A percentile compares a stretch with the other conserved stretches of the same genome.
Conservation (phyloP, 64 coral and sea anemone species). For the Porites australiensis region DNA sequence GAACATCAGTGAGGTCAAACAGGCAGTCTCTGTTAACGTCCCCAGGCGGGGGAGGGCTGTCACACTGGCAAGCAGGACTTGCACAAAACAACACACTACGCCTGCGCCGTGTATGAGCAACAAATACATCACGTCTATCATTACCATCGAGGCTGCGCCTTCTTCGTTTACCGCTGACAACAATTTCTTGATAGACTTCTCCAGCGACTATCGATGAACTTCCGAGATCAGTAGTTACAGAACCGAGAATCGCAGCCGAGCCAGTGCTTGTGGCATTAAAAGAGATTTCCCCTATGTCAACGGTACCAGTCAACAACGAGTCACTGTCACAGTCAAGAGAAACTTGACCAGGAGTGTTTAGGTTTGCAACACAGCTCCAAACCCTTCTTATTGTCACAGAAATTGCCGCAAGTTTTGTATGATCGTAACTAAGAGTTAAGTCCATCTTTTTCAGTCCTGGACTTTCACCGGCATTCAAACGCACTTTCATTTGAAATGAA, state of each 20-base stretch:
- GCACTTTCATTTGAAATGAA: conserved; percentile 1
- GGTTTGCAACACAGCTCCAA: conserved; percentile 48
- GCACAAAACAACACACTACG: conserved; percentile 29
- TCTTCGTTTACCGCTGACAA: conserved; percentile 29
- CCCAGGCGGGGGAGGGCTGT: not conserved
- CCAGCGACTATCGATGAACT: conserved; percentile 33
- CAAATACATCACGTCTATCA: not conserved
- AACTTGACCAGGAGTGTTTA: conserved; percentile 42
- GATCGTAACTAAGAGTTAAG: conserved; percentile 53
- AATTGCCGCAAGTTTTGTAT: conserved; percentile 36
- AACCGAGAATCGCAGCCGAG: conserved; percentile 32
- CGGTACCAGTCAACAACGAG: conserved; percentile 32
- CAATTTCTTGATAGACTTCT: conserved; percentile 31
- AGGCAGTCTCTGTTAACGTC: conserved; percentile 68
- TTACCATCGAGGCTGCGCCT: not conserved
- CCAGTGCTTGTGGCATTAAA: conserved; percentile 54
- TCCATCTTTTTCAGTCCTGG: conserved; percentile 38
- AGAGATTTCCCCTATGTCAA: conserved; percentile 42
- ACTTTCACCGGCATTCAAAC: conserved; percentile 48
- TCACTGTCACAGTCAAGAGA: conserved; percentile 52
- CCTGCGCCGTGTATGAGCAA: conserved; percentile 38
- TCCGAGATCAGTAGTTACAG: conserved; percentile 22
- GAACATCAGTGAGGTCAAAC: conserved; percentile 61
- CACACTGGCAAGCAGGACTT: conserved; percentile 43
- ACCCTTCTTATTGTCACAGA: conserved; percentile 16